Evolutionary conservation across 2,888 invertebrate species (phyloP).

Genomic region (Choreutis nemorana): DNA sequence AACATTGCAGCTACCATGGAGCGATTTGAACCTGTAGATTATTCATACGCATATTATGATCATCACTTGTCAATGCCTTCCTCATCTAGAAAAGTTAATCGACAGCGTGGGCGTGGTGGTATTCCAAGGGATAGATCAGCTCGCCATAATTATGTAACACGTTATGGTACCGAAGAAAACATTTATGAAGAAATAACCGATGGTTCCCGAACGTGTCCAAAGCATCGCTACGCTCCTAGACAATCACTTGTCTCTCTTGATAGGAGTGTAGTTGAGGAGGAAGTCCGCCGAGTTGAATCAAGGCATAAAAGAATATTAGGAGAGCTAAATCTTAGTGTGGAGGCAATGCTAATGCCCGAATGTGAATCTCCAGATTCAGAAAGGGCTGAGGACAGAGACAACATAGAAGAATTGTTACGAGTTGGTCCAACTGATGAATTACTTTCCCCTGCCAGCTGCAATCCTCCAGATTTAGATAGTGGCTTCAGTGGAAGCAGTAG

Average conservation of each 20-base stretch:
- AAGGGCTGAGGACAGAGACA: slow-evolving; percentile 69
- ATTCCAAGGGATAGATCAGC: slow-evolving; percentile 48
- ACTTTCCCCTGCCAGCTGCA: slow-evolving; percentile 73
- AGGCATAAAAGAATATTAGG: slow-evolving; percentile 84
- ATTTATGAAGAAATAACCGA: slow-evolving; percentile 84
- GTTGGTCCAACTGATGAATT: slow-evolving; percentile 77
- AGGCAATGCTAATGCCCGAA: slow-evolving; percentile 90
- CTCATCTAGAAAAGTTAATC: slow-evolving; percentile 50
- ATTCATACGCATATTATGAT: slow-evolving; percentile 86
- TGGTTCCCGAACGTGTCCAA: slow-evolving; percentile 60
- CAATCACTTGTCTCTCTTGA: slow-evolving; percentile 73
- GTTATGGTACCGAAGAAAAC: slow-evolving; percentile 86
- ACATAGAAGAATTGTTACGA: slow-evolving; percentile 71
- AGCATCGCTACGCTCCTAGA: slow-evolving; percentile 54
- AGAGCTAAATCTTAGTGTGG: slow-evolving; percentile 86
- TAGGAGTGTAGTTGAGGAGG: slow-evolving; percentile 81
- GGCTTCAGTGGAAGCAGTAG: slow-evolving; percentile 86
- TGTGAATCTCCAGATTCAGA: slow-evolving; percentile 72
- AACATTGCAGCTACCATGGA: slow-evolving; percentile 73
- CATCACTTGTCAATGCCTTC: slow-evolving; percentile 73
- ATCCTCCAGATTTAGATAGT: slow-evolving; percentile 77
- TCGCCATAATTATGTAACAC: slow-evolving; percentile 76
- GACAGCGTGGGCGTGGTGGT: slow-evolving; percentile 51
- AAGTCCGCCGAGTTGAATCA: slow-evolving; percentile 83
- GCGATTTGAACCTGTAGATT: slow-evolving; percentile 73